Evolutionary conservation across 1,140 invertebrate genomes (phyloP), one percentile per base, ranked within the genome.

Genomic region (Drosophila quadrilineata): DNA sequence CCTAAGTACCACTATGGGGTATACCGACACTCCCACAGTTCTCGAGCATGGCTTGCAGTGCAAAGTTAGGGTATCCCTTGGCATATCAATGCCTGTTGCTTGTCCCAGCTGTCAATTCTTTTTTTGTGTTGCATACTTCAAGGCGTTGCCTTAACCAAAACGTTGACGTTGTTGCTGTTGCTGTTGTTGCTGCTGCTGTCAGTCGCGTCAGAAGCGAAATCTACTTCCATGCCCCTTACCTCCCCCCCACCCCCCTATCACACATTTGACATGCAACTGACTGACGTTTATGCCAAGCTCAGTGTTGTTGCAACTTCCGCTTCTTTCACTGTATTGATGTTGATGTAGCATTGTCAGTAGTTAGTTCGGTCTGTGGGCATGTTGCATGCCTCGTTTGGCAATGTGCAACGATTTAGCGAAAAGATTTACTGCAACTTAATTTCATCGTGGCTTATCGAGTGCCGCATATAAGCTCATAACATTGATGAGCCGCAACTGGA

Each of bases 361-460:
- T 43, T 16, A 28, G 21, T 24, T 43, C 40, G 36, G 21, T 24
- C 52, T 48, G 36, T 45, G 14, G 38, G 21, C 19, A 41, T 50
- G 24, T 41, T 49, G 46, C 46, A 36, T 21, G 41, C 22, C 36
- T 28, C 31, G 50, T 54, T 46, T 31, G 28, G 28, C 43, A 46
- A 43, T 57, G 31, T 35, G 31, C 57, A 52, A 36, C 38, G 50
- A 29, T 46, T 66, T 52, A 22, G 58, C 36, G 38, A 60, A 63
- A 65, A 64, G 71, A 72, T 82, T 82, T 76, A 65, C 75, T 71
- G 68, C 67, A 68, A 50, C 72, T 84, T 82, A 76, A 84, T 60
- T 82, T 56, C 57, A 56, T 41, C 24, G 59, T 71, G 41, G 50
- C 12, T 41, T 36, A 36, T 36, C 9, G 10, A 36, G 40, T 19